Evolutionary conservation across 2,888 invertebrate species (phyloP).

Genomic region (Cerceris ruficornis): DNA sequence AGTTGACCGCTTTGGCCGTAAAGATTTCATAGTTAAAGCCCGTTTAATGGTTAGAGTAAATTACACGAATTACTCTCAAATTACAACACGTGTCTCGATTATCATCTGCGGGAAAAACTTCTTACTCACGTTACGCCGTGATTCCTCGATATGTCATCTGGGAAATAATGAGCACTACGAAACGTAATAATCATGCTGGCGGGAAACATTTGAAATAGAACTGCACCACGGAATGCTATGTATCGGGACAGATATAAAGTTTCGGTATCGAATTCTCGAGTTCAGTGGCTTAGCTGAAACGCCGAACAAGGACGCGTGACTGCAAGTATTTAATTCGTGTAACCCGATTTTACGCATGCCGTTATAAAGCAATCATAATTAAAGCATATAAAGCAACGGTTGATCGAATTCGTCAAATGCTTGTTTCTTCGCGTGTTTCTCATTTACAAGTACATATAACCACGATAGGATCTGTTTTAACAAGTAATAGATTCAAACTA

Average conservation of each 20-base stretch:
- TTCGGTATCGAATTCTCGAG: constrained; percentile 16
- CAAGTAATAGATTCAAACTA: too few relatives aligned
- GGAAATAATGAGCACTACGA: not conserved
- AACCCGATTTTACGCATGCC: constrained; percentile 48
- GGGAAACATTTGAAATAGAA: constrained; percentile 3
- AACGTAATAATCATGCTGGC: constrained; percentile 2
- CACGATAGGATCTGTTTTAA: too few relatives aligned
- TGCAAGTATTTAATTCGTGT: constrained; percentile 41
- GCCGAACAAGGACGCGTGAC: constrained; percentile 26
- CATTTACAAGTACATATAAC: not conserved
- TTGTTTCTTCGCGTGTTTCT: not conserved
- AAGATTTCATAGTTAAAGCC: constrained; percentile 17
- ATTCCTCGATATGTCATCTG: not conserved
- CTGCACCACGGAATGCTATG: constrained; percentile 1
- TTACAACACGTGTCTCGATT: constrained; percentile 11
- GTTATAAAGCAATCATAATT: constrained; percentile 36
- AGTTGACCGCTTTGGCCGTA: not conserved
- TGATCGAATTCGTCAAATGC: constrained; percentile 35
- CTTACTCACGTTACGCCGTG: not conserved
- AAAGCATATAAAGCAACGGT: constrained; percentile 42
- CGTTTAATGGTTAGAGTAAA: constrained; percentile 3
- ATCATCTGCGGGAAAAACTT: constrained; percentile 3
- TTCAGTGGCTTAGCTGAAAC: constrained; percentile 6
- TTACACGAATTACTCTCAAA: constrained; percentile 14
- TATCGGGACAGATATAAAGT: constrained; percentile 10